phyloP scores from a whole-genome alignment of 1,140 invertebrate species.

The Halotydeus destructor region DNA sequence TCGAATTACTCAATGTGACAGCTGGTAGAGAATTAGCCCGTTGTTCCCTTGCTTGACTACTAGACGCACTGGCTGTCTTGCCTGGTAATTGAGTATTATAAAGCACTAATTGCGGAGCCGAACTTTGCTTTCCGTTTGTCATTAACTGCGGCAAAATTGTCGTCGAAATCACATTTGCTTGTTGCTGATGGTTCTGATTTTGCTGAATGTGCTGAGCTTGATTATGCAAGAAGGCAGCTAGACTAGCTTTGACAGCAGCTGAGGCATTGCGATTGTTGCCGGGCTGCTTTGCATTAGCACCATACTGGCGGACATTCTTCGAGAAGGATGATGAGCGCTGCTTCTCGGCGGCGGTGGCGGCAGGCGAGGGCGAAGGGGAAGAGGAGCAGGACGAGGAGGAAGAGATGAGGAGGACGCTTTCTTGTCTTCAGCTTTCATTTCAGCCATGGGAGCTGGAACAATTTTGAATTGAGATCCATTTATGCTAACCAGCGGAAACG shows the following conservation, averaged over 20 bases:
- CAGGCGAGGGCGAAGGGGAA: too few species aligned
- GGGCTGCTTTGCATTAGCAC: conserved; percentile 2
- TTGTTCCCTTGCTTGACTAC: conserved; percentile 12
- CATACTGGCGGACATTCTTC: too few species aligned
- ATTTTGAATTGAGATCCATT: conserved; percentile 4
- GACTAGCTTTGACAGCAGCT: conserved; percentile 22
- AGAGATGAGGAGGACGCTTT: conserved; percentile 35
- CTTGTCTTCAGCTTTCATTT: conserved; percentile 21
- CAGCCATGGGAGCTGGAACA: conserved; percentile 4
- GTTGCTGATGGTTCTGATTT: conserved; percentile 23
- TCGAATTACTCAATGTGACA: conserved; percentile 10
- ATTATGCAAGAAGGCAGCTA: conserved; percentile 17
- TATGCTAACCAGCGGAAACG: too few species aligned
- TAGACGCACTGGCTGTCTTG: conserved; percentile 10
- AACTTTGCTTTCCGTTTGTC: not conserved
- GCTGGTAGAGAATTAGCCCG: conserved; percentile 16
- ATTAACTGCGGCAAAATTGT: not conserved
- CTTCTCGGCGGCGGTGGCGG: conserved; percentile 14
- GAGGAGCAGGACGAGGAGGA: conserved; percentile 31
- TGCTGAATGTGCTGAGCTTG: conserved; percentile 6
- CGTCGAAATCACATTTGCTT: not conserved
- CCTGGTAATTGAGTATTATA: conserved; percentile 2
- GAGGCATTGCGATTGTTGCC: conserved; percentile 16
- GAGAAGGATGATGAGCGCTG: too few species aligned
- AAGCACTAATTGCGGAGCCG: conserved; percentile 2